Base-by-base conservation (phyloP, 2,797 vertebrate genomes). In the Poecile montanus region DNA sequence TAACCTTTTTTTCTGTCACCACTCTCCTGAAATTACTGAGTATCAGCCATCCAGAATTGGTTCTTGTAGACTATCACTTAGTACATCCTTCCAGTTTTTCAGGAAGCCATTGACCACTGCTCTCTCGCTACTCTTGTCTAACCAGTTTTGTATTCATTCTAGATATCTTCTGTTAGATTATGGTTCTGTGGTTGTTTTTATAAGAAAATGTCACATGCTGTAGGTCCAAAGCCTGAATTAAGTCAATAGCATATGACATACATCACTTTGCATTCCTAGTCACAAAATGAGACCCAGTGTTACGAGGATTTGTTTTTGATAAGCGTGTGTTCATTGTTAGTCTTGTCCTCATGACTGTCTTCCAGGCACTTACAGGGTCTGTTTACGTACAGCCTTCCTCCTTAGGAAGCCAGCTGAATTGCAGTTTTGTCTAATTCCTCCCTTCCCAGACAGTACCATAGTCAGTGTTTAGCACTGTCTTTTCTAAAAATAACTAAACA, bases 391-490 rank as follows among this genome's bases (percentile, higher is more conserved):
- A 7, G 8, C 60, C 71, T 94, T 96, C 73, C 56, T 93, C 60
- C 30, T n/a, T 79, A 81, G 88, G 88, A 93, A 92, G 22, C 51
- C 51, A 34, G 36, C 1, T 92, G 77, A 91, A 92, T 56, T 66
- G 22, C 27, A 61, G 76, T 90, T 94, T 81, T 81, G 73, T 88
- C 73, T 81, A 89, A 88, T 87, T 82, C 40, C 51, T 87, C 25
- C 66, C 73, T 94, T 93, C 74, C 51, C 84, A 93, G 86, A 75
- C 84, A 75, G 14, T 29, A 22, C 2, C 9, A 18, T 66, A 75
- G 42, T 54, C 72, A 50, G n/a, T 78, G 27, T 89, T 91, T 66
- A 93, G 29, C n/a, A 42, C 72, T 47, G 18, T 50, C 48, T 72
- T 54, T 85, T 85, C 76, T 83, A 58, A 90, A 84, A 92, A 81